Conservation (phyloP, 2,888 invertebrate species). For the Melinaea marsaeus region DNA sequence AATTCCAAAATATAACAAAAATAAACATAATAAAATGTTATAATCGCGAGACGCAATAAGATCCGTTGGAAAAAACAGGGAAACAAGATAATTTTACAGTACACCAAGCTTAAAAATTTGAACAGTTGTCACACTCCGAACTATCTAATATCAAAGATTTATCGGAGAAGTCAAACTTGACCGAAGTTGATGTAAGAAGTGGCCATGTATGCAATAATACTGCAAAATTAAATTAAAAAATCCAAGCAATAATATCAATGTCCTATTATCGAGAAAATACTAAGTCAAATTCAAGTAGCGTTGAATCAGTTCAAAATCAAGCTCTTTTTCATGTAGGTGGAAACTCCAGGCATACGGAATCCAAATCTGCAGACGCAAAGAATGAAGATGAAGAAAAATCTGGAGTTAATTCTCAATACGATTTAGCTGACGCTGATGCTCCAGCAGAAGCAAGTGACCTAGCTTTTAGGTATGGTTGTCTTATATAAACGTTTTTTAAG, state of each 20-base stretch:
- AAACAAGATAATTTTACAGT: background rate
- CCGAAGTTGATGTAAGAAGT: background rate
- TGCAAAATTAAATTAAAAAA: background rate
- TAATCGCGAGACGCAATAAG: too few species aligned
- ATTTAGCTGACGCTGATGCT: background rate
- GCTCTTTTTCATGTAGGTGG: constrained; percentile 15
- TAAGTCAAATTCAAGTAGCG: background rate
- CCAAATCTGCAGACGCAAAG: background rate
- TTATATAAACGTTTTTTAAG: too few species aligned
- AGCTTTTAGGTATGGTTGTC: background rate
- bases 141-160: background rate
- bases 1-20: too few species aligned
- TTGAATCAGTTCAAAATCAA: constrained; percentile 1
- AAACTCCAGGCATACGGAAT: constrained; percentile 5
- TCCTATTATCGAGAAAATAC: background rate
- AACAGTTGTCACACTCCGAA: constrained; percentile 3
- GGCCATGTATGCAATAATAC: background rate
- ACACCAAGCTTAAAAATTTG: background rate
- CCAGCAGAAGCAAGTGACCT: background rate
- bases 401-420: background rate
- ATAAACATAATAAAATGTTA: too few species aligned
- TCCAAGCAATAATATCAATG: background rate
- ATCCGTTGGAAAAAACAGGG: too few species aligned
- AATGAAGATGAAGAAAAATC: background rate
- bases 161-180: too few species aligned